phyloP scores from a whole-genome alignment of 2,888 invertebrate species.

The Dynastes hyllus region DNA sequence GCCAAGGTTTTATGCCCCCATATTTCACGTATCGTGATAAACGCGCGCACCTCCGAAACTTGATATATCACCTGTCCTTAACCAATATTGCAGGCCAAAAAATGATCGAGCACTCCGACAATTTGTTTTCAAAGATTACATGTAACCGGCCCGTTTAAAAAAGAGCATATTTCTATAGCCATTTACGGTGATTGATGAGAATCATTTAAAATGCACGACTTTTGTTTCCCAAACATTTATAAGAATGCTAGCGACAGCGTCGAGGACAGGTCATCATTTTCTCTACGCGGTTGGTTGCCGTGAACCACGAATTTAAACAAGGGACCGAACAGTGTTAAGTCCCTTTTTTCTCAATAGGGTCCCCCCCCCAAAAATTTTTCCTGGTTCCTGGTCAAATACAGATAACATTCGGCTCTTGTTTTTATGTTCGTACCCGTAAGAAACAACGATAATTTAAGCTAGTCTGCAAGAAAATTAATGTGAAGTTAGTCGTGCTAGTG shows the following conservation, averaged over 20 bases:
- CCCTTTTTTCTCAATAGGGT: no score
- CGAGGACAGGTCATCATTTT: conserved; percentile 58
- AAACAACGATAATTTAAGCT: conserved; percentile 45
- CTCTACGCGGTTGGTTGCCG: conserved; percentile 53
- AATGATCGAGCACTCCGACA: conserved; percentile 61
- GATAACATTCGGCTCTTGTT: conserved; percentile 57
- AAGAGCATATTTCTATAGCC: conserved; percentile 56
- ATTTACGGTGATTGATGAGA: conserved; percentile 63
- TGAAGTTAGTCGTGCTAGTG: conserved; percentile 27
- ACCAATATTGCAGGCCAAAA: conserved; percentile 61
- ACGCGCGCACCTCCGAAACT: conserved; percentile 56
- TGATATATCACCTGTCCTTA: conserved; percentile 63
- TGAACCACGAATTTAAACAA: conserved; percentile 60
- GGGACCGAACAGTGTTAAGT: conserved; percentile 61
- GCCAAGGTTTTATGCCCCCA: no score
- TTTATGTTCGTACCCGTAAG: conserved; percentile 42
- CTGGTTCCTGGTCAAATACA: conserved; percentile 62
- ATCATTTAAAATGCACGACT: conserved; percentile 62
- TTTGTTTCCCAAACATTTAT: conserved; percentile 59
- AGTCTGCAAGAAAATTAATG: conserved; percentile 40
- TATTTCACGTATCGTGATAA: conserved; percentile 53
- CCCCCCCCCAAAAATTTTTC: no score
- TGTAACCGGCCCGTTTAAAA: conserved; percentile 59
- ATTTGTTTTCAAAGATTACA: conserved; percentile 61
- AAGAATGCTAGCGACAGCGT: conserved; percentile 53